These are phyloP conservation scores for Lanius ludovicianus DNA, from an alignment of 2,113 vertebrate species.

Conservation along the genomic window DNA sequence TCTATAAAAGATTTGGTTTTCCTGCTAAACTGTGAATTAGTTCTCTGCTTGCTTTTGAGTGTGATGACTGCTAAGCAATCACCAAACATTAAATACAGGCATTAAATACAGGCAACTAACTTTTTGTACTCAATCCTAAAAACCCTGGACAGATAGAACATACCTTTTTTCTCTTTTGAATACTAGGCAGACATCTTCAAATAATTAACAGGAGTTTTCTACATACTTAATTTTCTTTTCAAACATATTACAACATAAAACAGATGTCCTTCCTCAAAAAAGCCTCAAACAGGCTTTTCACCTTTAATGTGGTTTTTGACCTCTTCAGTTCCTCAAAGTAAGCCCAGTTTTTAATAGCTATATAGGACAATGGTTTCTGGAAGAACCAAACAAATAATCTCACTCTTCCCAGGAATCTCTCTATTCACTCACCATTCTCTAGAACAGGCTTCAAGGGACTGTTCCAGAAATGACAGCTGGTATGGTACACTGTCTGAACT, in stretches of 20 bases:
- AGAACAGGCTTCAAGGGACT: background rate
- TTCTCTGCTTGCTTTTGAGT: background rate
- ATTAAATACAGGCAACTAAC: background rate
- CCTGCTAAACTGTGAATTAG: background rate
- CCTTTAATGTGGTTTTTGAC: background rate
- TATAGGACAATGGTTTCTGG: background rate
- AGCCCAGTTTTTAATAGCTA: background rate
- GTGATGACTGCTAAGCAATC: background rate
- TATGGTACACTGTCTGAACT: background rate
- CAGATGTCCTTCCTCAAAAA: background rate
- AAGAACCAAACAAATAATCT: background rate
- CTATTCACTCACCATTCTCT: background rate
- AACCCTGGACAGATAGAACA: background rate
- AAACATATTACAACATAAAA: background rate
- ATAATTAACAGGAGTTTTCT: background rate
- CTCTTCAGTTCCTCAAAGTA: background rate
- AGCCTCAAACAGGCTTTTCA: background rate
- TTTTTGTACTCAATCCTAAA: background rate
- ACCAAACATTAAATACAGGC: background rate
- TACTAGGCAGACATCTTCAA: background rate
- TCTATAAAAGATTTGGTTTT: background rate
- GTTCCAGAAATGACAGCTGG: background rate
- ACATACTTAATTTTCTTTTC: background rate
- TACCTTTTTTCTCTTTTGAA: background rate
- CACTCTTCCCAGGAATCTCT: background rate